Evolutionary conservation across 2,888 invertebrate genomes (phyloP), one percentile per base, ranked within the genome.

Genomic region (Hipparchia sbordonii): DNA sequence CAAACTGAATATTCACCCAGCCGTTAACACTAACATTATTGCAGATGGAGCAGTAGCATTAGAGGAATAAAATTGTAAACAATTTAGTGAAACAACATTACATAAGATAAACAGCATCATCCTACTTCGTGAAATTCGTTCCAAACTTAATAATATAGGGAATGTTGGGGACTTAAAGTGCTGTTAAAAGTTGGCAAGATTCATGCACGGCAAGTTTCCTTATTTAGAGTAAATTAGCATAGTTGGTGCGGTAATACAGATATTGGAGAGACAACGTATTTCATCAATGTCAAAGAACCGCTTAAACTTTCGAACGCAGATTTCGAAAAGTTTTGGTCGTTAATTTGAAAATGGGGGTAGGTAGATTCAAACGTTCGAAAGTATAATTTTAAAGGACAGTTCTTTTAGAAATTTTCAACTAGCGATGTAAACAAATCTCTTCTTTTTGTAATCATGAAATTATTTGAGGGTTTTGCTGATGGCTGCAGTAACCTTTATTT

Each of bases 341-440:
- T 56, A 23, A 48, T 48, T 13, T 13, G 33, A 57, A 56, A 56
- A 57, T 13, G 33, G 33, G 60, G 51, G 60, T 39, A 39, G 23
- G 1, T 60, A 56, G 33, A 57, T 59, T 45, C 8, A 52, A 23
- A 56, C 33, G 33, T 71, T 60, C 73, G 71, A 62, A 71, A 69
- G 60, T 65, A 59, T 33, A 54, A 71, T 56, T 67, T 70, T 3
- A 48, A 9, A 12, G 13, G 2, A 9, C n/a, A n/a, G n/a, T 8
- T 62, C 9, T 62, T 51, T n/a, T 51, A 33, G 23, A 63, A 63
- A 63, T 33, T 33, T 65, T 23, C 65, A 65, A 33, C 12, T 65
- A 39, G 1, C 0, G 23, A 12, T 65, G 52, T 33, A 10, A 65
- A 33, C 13, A 52, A 46, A 46, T n/a, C 4, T n/a, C 0, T 45